These are phyloP conservation scores for Marasmarcha lunaedactyla DNA, from an alignment of 2,888 invertebrate genomes.

Conservation along the genomic window DNA sequence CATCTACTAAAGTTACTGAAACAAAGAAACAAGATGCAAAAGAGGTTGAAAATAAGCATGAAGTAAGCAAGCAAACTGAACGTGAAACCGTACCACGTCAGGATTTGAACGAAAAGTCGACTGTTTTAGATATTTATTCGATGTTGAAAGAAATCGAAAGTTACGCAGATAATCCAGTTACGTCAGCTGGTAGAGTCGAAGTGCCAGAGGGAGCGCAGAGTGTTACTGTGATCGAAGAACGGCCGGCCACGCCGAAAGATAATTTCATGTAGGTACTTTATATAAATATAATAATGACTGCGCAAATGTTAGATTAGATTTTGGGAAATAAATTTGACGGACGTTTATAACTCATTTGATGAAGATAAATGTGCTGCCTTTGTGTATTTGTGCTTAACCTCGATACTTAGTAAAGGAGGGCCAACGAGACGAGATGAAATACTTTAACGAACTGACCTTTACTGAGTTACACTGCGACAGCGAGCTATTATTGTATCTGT, in stretches of 20 bases:
- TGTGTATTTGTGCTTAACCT: too few relatives aligned
- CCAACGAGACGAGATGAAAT: too few relatives aligned
- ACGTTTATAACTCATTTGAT: too few relatives aligned
- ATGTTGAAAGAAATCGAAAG: slow-evolving; percentile 65
- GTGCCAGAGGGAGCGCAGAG: slow-evolving; percentile 16
- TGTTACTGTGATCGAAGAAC: slow-evolving; percentile 21
- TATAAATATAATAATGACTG: slow-evolving; percentile 33
- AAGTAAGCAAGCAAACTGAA: background rate
- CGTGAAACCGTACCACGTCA: slow-evolving; percentile 15
- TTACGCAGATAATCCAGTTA: slow-evolving; percentile 50
- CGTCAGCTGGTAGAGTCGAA: slow-evolving; percentile 23
- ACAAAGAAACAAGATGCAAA: slow-evolving; percentile 10
- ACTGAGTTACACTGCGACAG: too few relatives aligned
- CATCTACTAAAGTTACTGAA: slow-evolving; percentile 14
- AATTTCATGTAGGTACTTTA: slow-evolving; percentile 55
- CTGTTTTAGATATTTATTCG: slow-evolving; percentile 61
- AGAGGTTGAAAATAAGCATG: background rate
- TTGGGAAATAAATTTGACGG: too few relatives aligned
- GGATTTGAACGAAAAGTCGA: slow-evolving; percentile 42
- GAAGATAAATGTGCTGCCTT: too few relatives aligned
- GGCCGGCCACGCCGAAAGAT: slow-evolving; percentile 35
- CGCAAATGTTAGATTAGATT: too few relatives aligned
- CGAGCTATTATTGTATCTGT: too few relatives aligned
- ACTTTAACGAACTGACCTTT: too few relatives aligned
- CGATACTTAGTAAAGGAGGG: too few relatives aligned